phyloP scores from a whole-genome alignment of 2,113 vertebrate species.

The Mirounga angustirostris region DNA sequence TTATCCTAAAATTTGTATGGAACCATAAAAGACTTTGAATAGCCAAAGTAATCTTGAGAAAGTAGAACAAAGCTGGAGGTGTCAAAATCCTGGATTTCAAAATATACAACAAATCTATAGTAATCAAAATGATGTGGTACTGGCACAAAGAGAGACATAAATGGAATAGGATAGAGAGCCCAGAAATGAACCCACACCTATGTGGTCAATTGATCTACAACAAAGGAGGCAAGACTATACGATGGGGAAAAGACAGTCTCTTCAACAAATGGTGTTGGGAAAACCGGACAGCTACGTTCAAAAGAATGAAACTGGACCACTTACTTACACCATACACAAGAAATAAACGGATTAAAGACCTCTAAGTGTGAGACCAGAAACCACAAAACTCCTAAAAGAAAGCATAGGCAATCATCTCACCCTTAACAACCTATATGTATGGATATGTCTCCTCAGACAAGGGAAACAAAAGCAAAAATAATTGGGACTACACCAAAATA shows the following conservation, averaged over 20 bases:
- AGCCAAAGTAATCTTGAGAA: neutral
- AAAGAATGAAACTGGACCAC: neutral
- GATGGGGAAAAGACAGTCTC: neutral
- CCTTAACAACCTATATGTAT: neutral
- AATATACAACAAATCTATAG: neutral
- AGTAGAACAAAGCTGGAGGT: neutral
- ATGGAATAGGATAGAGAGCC: neutral
- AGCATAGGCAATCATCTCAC: neutral
- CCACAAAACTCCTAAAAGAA: neutral
- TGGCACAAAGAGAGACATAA: neutral
- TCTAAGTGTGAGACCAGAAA: neutral
- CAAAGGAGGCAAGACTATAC: neutral
- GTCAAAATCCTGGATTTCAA: neutral
- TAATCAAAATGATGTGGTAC: neutral
- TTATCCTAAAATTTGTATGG: neutral
- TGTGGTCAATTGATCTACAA: neutral
- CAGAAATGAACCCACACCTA: neutral
- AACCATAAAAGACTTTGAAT: neutral
- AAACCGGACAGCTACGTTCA: neutral
- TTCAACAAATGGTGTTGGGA: neutral
- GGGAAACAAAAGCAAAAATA: neutral
- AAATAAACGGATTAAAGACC: neutral
- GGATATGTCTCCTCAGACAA: too few relatives aligned
- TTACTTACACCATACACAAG: neutral
- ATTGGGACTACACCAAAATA: neutral